Base-by-base conservation (phyloP, 2,888 invertebrate genomes). In the Agrypnus murinus region DNA sequence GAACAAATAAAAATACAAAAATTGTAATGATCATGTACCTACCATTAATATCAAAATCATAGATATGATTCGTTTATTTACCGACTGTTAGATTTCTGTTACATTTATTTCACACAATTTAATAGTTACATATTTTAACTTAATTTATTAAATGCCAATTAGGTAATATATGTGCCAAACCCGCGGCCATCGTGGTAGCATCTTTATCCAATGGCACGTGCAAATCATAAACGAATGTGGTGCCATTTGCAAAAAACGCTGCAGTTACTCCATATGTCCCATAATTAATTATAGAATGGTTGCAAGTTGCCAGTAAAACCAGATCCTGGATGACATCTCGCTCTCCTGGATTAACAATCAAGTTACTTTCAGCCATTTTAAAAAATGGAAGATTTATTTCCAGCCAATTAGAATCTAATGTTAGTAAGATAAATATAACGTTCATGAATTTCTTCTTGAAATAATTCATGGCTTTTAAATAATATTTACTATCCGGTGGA, bases 141-240 rank as follows among this genome's bases (percentile, higher is more conserved):
- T n/a, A n/a, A n/a, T n/a, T n/a, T n/a, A n/a, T n/a, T n/a, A n/a
- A n/a, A n/a, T n/a, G n/a, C n/a, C n/a, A n/a, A 14, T 45, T 43
- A n/a, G 40, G 19, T 25, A 58, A 19, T 14, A 19, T 19, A 5
- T 36, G 4, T 10, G 75, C 68, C 17, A 76, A 66, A 2, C 75
- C 75, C 74, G 75, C 71, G 15, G 72, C 76, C 9, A 74, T 36
- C 7, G 75, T 76, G 12, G 66, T 48, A n/a, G 74, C 76, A 32
- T 67, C 45, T 32, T 70, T 50, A 58, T 76, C 74, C 31, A 76
- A 58, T 3, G 76, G 74, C n/a, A 76, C 8, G 36, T 58, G 34
- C 17, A 76, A 34, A 58, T 76, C 76, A 43, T 75, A 76, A 4
- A 68, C 72, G 57, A 75, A 48, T 2, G 76, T 75, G 8, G 67